These are phyloP conservation scores for Schrankia costaestrigalis DNA, from an alignment of 2,888 invertebrate genomes.

Conservation along the genomic window DNA sequence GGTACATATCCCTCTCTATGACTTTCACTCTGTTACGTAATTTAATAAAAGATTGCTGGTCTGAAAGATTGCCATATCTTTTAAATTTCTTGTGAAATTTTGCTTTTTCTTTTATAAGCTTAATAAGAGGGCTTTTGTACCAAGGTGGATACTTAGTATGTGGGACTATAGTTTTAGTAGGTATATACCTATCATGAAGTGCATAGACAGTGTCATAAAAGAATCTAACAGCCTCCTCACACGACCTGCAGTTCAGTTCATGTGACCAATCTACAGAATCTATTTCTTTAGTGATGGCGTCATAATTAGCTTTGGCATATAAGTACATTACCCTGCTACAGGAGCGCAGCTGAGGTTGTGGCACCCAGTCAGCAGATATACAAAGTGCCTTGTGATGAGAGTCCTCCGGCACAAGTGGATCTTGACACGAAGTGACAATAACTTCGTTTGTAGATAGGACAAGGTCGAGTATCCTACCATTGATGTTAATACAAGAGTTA, in stretches of 20 bases:
- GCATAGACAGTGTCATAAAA: background rate
- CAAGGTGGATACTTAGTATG: conserved; percentile 1
- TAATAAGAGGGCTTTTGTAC: conserved; percentile 1
- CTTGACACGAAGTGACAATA: background rate
- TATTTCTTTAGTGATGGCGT: background rate
- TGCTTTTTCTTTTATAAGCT: conserved; percentile 3
- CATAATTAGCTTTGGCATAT: conserved; percentile 1
- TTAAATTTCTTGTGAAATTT: conserved; percentile 1
- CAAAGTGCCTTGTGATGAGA: no score
- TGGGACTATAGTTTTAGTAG: background rate
- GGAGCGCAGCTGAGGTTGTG: no score
- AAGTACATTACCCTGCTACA: no score
- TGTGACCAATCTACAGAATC: background rate
- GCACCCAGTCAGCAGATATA: no score
- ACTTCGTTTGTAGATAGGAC: conserved; percentile 4
- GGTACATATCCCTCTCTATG: background rate
- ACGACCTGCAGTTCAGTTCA: conserved; percentile 1
- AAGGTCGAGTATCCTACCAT: conserved; percentile 1
- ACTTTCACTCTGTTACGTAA: no score
- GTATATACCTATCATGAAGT: background rate
- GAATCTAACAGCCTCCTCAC: conserved; percentile 1
- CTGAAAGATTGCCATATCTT: background rate
- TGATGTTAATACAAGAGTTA: background rate
- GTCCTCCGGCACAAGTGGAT: conserved; percentile 1
- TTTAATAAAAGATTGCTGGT: background rate